These are phyloP conservation scores for Pogoniulus pusillus DNA, from an alignment of 2,797 vertebrate genomes.

Conservation along the genomic window DNA sequence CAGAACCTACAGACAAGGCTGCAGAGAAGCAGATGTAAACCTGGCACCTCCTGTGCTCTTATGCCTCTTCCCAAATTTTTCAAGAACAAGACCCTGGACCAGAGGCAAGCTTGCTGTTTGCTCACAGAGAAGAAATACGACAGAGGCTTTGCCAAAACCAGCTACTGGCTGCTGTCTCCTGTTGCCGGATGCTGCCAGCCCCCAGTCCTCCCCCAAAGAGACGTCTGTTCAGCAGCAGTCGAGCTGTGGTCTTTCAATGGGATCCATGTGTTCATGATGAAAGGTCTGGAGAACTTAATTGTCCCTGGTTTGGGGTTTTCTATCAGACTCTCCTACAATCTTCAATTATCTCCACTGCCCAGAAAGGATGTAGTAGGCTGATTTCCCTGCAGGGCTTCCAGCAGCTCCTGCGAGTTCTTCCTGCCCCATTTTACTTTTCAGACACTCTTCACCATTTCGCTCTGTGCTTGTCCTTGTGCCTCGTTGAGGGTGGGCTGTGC, in stretches of 20 bases:
- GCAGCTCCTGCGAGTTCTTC: background rate
- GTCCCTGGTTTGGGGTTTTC: background rate
- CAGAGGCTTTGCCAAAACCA: background rate
- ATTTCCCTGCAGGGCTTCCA: background rate
- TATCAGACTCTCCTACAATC: background rate
- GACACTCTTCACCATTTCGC: background rate
- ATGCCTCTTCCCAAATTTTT: background rate
- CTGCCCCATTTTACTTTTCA: background rate
- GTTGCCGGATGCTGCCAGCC: background rate
- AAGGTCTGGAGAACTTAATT: background rate
- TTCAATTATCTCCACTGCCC: conserved; percentile 30
- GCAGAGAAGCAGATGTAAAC: background rate
- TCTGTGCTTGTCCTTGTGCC: background rate
- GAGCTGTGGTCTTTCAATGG: background rate
- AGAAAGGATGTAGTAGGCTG: conserved; percentile 10
- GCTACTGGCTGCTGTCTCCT: background rate
- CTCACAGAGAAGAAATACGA: background rate
- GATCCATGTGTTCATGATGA: conserved; percentile 24
- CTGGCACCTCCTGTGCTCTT: background rate
- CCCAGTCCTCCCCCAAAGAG: background rate
- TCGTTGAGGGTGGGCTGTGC: background rate
- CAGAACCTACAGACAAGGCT: background rate
- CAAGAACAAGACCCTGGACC: background rate
- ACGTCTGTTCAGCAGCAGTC: background rate
- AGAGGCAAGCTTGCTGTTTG: background rate